Conservation (phyloP, 2,113 vertebrate species). For the Sphaerodactylus townsendi region DNA sequence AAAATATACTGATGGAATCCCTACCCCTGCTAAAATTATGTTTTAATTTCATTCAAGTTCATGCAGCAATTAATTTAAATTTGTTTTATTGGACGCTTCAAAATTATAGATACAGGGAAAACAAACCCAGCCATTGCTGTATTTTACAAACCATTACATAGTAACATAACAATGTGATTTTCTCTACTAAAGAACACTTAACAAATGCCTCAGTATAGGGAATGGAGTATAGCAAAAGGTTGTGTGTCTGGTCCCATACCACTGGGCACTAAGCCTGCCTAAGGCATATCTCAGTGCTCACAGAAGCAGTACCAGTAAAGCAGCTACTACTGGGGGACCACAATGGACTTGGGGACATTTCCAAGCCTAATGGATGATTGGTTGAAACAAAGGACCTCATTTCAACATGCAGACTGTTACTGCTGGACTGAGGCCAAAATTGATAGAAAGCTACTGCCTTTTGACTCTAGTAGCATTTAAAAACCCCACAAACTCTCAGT, state of each 20-base stretch:
- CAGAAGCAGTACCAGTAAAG: not conserved
- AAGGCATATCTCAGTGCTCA: not conserved
- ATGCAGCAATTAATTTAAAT: slow-evolving; percentile 71
- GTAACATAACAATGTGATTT: slow-evolving; percentile 64
- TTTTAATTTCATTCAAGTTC: slow-evolving; percentile 63
- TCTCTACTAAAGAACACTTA: slow-evolving; percentile 60
- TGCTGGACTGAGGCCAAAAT: not conserved
- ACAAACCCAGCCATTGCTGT: slow-evolving; percentile 66
- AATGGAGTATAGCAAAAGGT: not conserved
- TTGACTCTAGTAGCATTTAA: slow-evolving; percentile 27
- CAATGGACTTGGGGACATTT: too few species aligned
- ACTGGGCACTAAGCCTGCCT: not conserved
- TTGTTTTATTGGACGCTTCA: slow-evolving; percentile 70
- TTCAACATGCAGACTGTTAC: not conserved
- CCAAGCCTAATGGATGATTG: not conserved
- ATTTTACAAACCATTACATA: slow-evolving; percentile 56
- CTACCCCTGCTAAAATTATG: slow-evolving; percentile 45
- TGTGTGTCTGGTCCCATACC: not conserved
- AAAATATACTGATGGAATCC: slow-evolving; percentile 22
- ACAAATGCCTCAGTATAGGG: slow-evolving; percentile 6
- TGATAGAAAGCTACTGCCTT: slow-evolving; percentile 41
- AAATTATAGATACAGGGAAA: slow-evolving; percentile 63
- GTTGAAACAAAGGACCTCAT: not conserved
- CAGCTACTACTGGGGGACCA: too few species aligned
- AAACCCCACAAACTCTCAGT: slow-evolving; percentile 39